Base-by-base conservation (phyloP, 92 coral and sea anemone species). In the Parazoanthus swiftii region DNA sequence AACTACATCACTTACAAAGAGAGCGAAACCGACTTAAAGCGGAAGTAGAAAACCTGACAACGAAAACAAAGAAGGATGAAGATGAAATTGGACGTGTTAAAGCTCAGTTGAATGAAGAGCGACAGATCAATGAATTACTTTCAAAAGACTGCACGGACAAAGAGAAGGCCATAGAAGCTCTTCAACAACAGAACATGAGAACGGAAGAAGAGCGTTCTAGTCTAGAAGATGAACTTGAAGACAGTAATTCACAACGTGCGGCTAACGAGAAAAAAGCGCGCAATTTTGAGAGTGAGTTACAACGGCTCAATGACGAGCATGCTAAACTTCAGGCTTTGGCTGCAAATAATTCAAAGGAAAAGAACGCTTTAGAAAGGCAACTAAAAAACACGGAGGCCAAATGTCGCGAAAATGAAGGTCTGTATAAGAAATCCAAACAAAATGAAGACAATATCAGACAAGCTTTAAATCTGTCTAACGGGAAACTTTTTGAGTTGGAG, bases 21-120 rank as follows among this genome's bases (percentile, higher is more conserved):
- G 98, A 96, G 65, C 91, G 92, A 26, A 92, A 87, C 11, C 78
- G 91, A 59, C 88, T 96, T 6, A 92, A 91, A 89, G 42, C 88
- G 44, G 92, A 90, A 79, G 90, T 95, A 39, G 93, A 95, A 42
- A 92, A 82, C 16, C 82, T 90, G 9, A 76, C 89, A 50, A 48
- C 71, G 73, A 95, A 95, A 56, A 88, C 90, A 65, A 86, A 73
- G 37, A 93, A 91, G 59, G 93, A 90, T 58, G 83, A 90, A 56
- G 95, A 93, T 56, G 98, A 95, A 10, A 89, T 85, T 13, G 82
- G 76, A 20, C 90, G 98, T 42, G 81, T 85, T 36, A 89, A 91
- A 81, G 90, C 88, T 38, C 94, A 88, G 44, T 66, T 95, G 5
- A 90, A 90, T 20, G 95, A 96, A 63, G 84, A 90, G 50, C 91